Evolutionary conservation across 1,140 invertebrate genomes (phyloP), one percentile per base, ranked within the genome.

Genomic region (Philopotamus ludificatus): DNA sequence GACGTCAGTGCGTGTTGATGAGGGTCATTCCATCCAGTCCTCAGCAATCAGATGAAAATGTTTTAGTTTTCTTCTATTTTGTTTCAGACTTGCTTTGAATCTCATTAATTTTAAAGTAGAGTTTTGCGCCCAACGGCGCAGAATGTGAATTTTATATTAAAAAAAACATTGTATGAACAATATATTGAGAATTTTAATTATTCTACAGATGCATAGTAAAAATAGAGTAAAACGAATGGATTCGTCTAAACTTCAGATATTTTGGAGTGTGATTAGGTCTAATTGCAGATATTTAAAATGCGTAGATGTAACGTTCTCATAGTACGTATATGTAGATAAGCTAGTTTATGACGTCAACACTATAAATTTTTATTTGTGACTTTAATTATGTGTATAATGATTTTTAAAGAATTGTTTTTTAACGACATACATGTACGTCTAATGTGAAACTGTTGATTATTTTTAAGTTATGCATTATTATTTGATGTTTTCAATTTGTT

Each of bases 381-480:
- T n/a, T n/a, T n/a, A n/a, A n/a, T n/a, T n/a, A n/a, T n/a, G n/a
- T n/a, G n/a, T n/a, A n/a, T n/a, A n/a, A n/a, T n/a, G n/a, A n/a
- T n/a, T n/a, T n/a, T n/a, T n/a, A n/a, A n/a, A n/a, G n/a, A n/a
- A n/a, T n/a, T n/a, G n/a, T n/a, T n/a, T n/a, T n/a, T n/a, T n/a
- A n/a, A n/a, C n/a, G n/a, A n/a, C n/a, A n/a, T n/a, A n/a, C n/a
- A n/a, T n/a, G n/a, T n/a, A n/a, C n/a, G n/a, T n/a, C n/a, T n/a
- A n/a, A n/a, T 34, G 28, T 26, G 3, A n/a, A 66, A 47, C 34
- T 68, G 66, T 68, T 68, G 53, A 50, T 65, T 68, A 60, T 41
- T 68, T 68, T 68, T 68, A 68, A 68, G 62, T 61, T 64, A 54
- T 63, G 34, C 49, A 64, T 64, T 42, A 60, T 54, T 45, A 45